Conservation (phyloP, 2,888 invertebrate genomes). For the Leptinotarsa rubiginosa region DNA sequence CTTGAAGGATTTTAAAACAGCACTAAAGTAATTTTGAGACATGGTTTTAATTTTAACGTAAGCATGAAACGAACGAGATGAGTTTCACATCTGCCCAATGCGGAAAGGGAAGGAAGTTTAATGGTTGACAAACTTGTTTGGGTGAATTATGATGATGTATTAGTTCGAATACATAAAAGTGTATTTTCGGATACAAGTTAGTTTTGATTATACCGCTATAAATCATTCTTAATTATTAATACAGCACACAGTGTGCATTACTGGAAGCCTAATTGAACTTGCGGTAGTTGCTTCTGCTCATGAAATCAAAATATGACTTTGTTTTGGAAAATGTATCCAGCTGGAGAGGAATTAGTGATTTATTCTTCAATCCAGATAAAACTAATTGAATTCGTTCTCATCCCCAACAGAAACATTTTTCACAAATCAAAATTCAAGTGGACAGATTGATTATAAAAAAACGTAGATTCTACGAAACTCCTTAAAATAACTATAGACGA, state of each 20-base stretch:
- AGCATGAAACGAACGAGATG: slow-evolving; percentile 52
- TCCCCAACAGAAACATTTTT: too few relatives aligned
- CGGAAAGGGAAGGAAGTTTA: slow-evolving; percentile 55
- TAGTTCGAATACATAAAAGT: slow-evolving; percentile 57
- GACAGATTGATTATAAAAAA: too few relatives aligned
- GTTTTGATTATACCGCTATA: slow-evolving; percentile 56
- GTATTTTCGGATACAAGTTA: slow-evolving; percentile 55
- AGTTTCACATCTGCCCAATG: slow-evolving; percentile 55
- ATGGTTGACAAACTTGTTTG: slow-evolving; percentile 56
- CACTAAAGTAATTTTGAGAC: slow-evolving; percentile 66
- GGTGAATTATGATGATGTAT: slow-evolving; percentile 58
- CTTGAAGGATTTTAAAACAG: slow-evolving; percentile 65
- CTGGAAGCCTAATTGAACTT: slow-evolving; percentile 39
- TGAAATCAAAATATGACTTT: not conserved
- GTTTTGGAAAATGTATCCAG: too few relatives aligned
- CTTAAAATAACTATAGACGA: too few relatives aligned
- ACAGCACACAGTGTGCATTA: slow-evolving; percentile 34
- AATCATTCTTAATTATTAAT: slow-evolving; percentile 53
- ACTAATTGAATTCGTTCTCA: too few relatives aligned
- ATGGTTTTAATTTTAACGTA: slow-evolving; percentile 66
- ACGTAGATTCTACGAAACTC: too few relatives aligned
- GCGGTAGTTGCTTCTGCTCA: slow-evolving; percentile 28
- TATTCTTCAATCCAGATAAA: too few relatives aligned
- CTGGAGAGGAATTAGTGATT: too few relatives aligned
- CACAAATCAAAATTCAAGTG: too few relatives aligned